A percentile compares a stretch with the other conserved stretches of the same genome.
These are phyloP conservation scores for Pandion haliaetus DNA, from an alignment of 2,113 vertebrate genomes.

Conservation along the genomic window DNA sequence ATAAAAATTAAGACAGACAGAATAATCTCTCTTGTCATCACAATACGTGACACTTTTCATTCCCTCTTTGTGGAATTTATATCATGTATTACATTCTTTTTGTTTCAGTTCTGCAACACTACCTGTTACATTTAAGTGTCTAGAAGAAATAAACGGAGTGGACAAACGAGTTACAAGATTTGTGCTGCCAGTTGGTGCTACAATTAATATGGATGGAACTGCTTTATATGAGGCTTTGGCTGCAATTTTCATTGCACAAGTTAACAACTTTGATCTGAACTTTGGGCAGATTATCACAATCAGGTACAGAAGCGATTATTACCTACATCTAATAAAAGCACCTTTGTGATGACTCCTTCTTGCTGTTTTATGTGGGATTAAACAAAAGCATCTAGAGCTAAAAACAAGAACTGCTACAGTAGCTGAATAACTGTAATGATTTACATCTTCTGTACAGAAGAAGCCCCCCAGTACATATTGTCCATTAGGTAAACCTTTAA, in stretches of 20 bases:
- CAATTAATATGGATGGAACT: conserved; percentile 96
- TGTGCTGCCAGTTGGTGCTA: conserved; percentile 92
- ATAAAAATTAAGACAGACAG: not conserved
- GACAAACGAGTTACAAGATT: conserved; percentile 95
- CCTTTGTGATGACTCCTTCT: not conserved
- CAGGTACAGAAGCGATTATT: conserved; percentile 77
- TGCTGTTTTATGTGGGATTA: not conserved
- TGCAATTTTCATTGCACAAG: conserved; percentile 96
- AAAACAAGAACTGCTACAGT: not conserved
- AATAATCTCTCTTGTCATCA: not conserved
- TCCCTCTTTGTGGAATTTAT: not conserved
- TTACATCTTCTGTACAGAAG: not conserved
- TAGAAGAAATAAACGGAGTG: conserved; percentile 92
- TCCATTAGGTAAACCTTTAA: not conserved
- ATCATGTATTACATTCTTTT: not conserved
- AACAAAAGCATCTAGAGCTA: not conserved
- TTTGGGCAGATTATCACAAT: conserved; percentile 97
- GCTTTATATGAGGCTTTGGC: conserved; percentile 94
- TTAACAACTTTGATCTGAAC: conserved; percentile 91
- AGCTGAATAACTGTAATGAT: not conserved
- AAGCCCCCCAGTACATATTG: not conserved
- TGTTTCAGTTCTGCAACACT: conserved; percentile 88
- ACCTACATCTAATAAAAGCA: not conserved
- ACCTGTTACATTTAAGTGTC: conserved; percentile 94
- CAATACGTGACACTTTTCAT: accelerated